Percentiles rank a stretch among this genome's conserved stretches.
phyloP scores from a whole-genome alignment of 1,140 invertebrate genomes.

The Paraescarpia echinospica region DNA sequence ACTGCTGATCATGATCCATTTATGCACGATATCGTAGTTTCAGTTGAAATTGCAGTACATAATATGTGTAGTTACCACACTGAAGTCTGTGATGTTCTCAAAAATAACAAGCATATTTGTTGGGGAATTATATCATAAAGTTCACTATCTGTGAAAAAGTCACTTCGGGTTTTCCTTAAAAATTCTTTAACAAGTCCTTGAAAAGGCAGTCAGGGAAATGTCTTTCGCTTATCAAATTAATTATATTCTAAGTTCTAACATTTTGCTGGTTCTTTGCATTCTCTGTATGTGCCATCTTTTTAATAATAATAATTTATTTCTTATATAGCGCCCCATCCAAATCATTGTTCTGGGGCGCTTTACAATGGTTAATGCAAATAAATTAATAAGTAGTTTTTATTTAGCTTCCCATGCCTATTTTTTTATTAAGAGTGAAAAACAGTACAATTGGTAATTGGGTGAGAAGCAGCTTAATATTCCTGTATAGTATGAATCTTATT shows the following conservation, averaged over 20 bases:
- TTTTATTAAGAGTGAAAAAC: background rate
- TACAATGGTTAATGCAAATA: too few relatives aligned
- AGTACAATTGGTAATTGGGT: background rate
- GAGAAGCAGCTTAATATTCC: background rate
- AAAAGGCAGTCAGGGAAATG: background rate
- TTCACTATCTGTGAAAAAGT: background rate
- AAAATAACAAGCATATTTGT: background rate
- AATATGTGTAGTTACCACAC: background rate
- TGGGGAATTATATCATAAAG: background rate
- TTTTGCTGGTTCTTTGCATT: background rate
- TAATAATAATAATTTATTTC: too few relatives aligned
- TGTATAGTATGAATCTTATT: background rate
- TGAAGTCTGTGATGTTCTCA: background rate
- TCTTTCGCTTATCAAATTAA: background rate
- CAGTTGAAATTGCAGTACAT: background rate
- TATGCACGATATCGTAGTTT: background rate
- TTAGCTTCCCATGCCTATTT: background rate
- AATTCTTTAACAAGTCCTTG: background rate
- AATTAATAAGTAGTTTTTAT: too few relatives aligned
- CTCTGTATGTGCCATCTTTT: background rate
- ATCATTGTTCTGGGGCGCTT: too few relatives aligned
- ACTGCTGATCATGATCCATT: background rate
- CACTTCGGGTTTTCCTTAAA: background rate
- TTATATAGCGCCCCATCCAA: too few relatives aligned
- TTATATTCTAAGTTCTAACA: background rate